Evolutionary conservation across 2,888 invertebrate genomes (phyloP).

Genomic region (Gasteruption jaculator): DNA sequence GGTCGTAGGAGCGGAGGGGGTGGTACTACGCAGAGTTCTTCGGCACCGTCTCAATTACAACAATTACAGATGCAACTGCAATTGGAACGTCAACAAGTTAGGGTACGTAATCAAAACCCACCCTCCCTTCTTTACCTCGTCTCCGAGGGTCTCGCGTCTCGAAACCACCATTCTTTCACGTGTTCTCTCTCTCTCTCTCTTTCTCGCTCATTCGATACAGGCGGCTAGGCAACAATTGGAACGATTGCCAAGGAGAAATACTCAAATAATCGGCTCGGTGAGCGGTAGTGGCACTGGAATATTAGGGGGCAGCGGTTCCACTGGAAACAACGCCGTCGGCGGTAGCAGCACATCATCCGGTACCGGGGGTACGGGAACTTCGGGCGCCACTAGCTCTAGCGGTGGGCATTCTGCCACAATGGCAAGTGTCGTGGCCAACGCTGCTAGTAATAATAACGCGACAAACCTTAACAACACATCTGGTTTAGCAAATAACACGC

Average conservation of each 20-base stretch:
- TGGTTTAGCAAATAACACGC: constrained; percentile 43
- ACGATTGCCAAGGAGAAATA: constrained; percentile 78
- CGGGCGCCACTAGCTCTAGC: constrained; percentile 29
- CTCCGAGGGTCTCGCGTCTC: too few species aligned
- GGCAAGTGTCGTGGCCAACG: constrained; percentile 45
- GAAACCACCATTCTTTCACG: too few species aligned
- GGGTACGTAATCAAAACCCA: constrained; percentile 46
- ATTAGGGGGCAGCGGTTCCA: constrained; percentile 46
- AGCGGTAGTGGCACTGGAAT: constrained; percentile 53
- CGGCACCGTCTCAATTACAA: constrained; percentile 76
- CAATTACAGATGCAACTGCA: constrained; percentile 95
- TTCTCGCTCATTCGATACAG: too few species aligned
- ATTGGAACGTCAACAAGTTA: constrained; percentile 83
- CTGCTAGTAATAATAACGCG: constrained; percentile 46
- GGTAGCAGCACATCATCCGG: too few species aligned
- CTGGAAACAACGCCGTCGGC: constrained; percentile 24
- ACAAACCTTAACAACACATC: constrained; percentile 43
- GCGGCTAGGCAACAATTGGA: constrained; percentile 86
- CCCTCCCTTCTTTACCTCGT: too few species aligned
- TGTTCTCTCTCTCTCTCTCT: too few species aligned
- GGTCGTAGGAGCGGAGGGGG: constrained; percentile 70
- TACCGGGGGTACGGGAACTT: too few species aligned
- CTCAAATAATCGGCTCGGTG: constrained; percentile 59
- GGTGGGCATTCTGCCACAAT: constrained; percentile 45
- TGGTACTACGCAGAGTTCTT: constrained; percentile 55